phyloP scores from a whole-genome alignment of 1,140 invertebrate species.

The Sipha flava region DNA sequence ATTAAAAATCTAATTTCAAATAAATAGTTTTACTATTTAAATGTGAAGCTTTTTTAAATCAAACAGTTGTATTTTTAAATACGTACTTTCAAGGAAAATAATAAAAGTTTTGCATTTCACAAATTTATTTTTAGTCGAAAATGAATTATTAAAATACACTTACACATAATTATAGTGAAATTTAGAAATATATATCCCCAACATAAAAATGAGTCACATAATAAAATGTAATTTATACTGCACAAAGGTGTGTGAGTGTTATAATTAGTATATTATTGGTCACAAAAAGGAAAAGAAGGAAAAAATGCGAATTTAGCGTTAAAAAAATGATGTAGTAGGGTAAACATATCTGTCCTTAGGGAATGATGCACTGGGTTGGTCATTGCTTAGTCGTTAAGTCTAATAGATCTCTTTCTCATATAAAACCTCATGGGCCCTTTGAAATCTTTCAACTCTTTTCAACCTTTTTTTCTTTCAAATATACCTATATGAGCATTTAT shows the following conservation, averaged over 20 bases:
- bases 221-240: slow-evolving; percentile 1
- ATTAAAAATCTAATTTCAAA: too few species aligned
- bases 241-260: not conserved
- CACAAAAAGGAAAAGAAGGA: not conserved
- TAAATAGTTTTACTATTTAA: too few species aligned
- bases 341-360: not conserved
- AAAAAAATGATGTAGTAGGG: not conserved
- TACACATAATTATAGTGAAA: not conserved
- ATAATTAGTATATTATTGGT: slow-evolving; percentile 8
- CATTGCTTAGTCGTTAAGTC: slow-evolving; percentile 18
- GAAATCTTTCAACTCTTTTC: not conserved
- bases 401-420: slow-evolving; percentile 11
- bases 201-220: not conserved
- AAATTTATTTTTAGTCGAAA: not conserved
- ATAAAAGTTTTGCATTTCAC: too few species aligned
- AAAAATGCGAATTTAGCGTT: not conserved
- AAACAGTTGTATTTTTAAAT: too few species aligned
- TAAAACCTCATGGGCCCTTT: not conserved
- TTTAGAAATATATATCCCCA: not conserved
- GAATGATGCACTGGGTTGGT: not conserved
- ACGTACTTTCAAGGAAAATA: too few species aligned
- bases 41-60: too few species aligned
- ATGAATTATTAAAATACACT: not conserved
- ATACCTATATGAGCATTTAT: not conserved
- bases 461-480: not conserved